Conservation (phyloP, 1,140 invertebrate species). For the Muscidifurax raptorellus region DNA sequence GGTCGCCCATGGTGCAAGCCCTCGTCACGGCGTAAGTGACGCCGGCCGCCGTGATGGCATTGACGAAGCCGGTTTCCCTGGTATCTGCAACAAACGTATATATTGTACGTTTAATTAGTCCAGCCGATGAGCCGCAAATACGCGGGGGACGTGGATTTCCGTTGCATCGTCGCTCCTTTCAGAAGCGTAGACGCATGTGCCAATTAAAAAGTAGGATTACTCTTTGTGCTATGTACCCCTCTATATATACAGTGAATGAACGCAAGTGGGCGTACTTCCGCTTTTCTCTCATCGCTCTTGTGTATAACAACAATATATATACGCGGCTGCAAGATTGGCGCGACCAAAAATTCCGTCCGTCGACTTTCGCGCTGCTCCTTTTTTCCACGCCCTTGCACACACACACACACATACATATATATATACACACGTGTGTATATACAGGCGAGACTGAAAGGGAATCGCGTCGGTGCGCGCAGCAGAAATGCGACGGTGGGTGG, state of each 20-base stretch:
- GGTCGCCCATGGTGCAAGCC: slow-evolving; percentile 90
- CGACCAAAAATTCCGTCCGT: slow-evolving; percentile 6
- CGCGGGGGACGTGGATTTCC: too few species aligned
- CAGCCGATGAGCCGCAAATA: slow-evolving; percentile 23
- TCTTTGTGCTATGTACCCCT: too few species aligned
- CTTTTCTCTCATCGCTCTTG: slow-evolving; percentile 1
- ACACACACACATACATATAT: neutral
- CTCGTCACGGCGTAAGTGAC: slow-evolving; percentile 92
- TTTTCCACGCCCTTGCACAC: slow-evolving; percentile 11
- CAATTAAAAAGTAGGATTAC: neutral
- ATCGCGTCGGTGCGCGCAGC: neutral
- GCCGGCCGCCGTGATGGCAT: slow-evolving; percentile 94
- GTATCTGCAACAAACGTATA: slow-evolving; percentile 83
- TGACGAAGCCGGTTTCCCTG: slow-evolving; percentile 93
- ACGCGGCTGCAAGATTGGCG: neutral
- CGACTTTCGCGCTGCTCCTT: slow-evolving; percentile 7
- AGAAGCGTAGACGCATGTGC: too few species aligned
- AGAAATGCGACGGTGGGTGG: slow-evolving; percentile 56
- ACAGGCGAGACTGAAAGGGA: neutral
- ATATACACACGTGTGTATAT: too few species aligned
- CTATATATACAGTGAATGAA: neutral
- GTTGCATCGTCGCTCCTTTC: too few species aligned
- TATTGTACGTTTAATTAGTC: neutral
- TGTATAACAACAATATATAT: neutral
- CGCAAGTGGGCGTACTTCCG: slow-evolving; percentile 32